phyloP scores from a whole-genome alignment of 2,797 vertebrate genomes.

The Pseudocheirus occidentalis region DNA sequence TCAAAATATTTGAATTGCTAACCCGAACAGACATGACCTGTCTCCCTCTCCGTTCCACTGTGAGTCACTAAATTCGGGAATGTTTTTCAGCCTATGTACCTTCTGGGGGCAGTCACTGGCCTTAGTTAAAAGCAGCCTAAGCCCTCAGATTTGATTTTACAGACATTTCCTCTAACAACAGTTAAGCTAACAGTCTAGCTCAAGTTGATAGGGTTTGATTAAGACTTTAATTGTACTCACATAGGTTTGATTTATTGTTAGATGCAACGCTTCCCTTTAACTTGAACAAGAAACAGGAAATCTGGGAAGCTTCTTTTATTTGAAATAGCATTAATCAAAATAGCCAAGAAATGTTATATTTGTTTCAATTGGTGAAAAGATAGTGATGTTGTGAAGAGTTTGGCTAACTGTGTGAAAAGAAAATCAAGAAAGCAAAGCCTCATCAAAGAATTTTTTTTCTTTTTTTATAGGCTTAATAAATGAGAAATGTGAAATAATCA shows the following conservation, averaged over 20 bases:
- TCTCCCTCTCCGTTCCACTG: background rate
- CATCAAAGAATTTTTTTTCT: background rate
- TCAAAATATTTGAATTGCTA: background rate
- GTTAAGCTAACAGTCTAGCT: background rate
- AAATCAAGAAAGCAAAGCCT: slow-evolving; percentile 9
- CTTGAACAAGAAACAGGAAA: slow-evolving; percentile 14
- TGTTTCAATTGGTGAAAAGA: slow-evolving; percentile 40
- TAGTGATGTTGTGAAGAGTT: background rate
- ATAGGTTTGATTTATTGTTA: slow-evolving; percentile 44
- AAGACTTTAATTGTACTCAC: slow-evolving; percentile 40
- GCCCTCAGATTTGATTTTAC: background rate
- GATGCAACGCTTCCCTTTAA: background rate
- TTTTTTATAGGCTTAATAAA: slow-evolving; percentile 21
- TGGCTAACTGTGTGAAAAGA: slow-evolving; percentile 29
- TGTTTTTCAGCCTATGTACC: background rate
- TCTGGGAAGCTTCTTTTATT: slow-evolving; percentile 40
- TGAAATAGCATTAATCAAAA: slow-evolving; percentile 56
- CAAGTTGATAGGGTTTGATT: background rate
- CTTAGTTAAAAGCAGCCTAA: slow-evolving; percentile 12
- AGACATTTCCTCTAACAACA: background rate
- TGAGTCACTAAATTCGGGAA: background rate
- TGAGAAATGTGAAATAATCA: slow-evolving; percentile 14
- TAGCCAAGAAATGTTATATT: slow-evolving; percentile 16
- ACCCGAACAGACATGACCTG: background rate
- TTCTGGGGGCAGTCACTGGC: slow-evolving; percentile 13